A percentile compares a stretch with the other conserved stretches of the same genome.
These are phyloP conservation scores for Xestia ashworthii DNA, from an alignment of 2,888 invertebrate species.

Conservation along the genomic window DNA sequence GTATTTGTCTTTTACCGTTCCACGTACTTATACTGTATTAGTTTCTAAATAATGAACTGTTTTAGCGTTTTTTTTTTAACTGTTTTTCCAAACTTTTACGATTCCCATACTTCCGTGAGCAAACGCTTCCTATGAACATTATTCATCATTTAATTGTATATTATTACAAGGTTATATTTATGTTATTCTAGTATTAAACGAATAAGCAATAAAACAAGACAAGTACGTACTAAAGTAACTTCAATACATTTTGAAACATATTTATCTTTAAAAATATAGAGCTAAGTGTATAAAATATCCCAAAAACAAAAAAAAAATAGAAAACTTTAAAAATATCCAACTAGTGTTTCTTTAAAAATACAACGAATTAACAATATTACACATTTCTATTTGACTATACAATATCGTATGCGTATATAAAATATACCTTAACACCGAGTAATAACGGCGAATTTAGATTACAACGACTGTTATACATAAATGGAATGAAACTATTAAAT, in stretches of 20 bases:
- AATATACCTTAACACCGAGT: constrained; percentile 40
- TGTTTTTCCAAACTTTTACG: constrained; percentile 26
- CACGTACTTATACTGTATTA: neutral
- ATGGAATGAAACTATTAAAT: constrained; percentile 32
- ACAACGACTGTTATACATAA: constrained; percentile 68
- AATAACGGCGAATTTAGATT: constrained; percentile 68
- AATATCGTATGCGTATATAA: constrained; percentile 46
- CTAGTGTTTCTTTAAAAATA: constrained; percentile 48
- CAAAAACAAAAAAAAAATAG: neutral
- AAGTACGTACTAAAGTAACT: constrained; percentile 4
- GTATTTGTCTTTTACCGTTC: neutral
- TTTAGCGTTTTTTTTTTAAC: neutral
- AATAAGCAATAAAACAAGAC: neutral
- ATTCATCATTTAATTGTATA: neutral
- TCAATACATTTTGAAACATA: neutral
- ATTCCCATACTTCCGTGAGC: neutral
- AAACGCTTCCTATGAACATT: constrained; percentile 4
- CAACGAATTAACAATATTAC: constrained; percentile 58
- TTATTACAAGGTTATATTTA: neutral
- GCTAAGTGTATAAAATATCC: neutral
- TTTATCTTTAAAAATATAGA: constrained; percentile 21
- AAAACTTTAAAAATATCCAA: neutral
- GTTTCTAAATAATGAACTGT: neutral
- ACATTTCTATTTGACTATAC: constrained; percentile 33
- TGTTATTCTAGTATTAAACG: neutral